Evolutionary conservation across 2,888 invertebrate species (phyloP).

Genomic region (Rotaria macrura): DNA sequence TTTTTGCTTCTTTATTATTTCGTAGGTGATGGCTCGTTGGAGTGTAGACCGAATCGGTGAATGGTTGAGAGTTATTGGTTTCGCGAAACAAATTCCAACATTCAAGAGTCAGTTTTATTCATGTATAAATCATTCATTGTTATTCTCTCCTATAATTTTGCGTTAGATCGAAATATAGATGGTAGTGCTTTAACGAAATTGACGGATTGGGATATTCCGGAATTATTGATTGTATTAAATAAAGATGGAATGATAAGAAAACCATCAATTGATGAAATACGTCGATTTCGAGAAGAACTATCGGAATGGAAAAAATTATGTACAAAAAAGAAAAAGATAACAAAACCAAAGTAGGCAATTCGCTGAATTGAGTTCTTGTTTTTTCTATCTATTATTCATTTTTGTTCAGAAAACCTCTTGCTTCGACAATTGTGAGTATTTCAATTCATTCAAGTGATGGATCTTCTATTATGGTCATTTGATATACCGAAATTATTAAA

Average conservation of each 20-base stretch:
- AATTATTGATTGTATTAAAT: not conserved
- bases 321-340: not conserved
- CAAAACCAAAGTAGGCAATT: not conserved
- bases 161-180: not conserved
- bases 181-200: not conserved
- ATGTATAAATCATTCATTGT: not conserved
- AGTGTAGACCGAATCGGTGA: not conserved
- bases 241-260: not conserved
- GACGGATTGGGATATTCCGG: not conserved
- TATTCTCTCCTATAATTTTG: not conserved
- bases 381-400: no score
- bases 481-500: no score
- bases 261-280: not conserved
- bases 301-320: not conserved
- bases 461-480: no score
- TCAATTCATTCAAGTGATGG: not conserved
- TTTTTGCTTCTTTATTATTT: not conserved
- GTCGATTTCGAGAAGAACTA: not conserved
- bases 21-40: not conserved
- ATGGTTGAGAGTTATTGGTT: not conserved
- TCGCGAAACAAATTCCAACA: not conserved
- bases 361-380: not conserved
- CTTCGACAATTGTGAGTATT: not conserved
- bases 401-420: not conserved
- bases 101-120: not conserved